Conservation (phyloP, 2,888 invertebrate species). For the Melipona beecheii region DNA sequence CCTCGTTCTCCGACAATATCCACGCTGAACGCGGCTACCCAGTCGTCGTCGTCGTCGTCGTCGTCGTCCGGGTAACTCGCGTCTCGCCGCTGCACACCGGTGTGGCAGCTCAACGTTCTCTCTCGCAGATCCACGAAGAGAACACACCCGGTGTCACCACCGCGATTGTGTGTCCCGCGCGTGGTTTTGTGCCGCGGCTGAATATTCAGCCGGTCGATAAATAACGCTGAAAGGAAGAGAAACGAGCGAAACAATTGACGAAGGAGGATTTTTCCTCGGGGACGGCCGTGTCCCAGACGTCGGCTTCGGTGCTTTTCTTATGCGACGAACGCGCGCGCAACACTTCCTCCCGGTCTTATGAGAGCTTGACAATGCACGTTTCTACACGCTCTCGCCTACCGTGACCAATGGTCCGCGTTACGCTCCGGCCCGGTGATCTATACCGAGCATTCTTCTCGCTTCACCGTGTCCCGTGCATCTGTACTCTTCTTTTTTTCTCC, state of each 20-base stretch:
- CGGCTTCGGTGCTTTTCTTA: slow-evolving; percentile 57
- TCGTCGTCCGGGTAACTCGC: not conserved
- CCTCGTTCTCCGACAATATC: slow-evolving; percentile 67
- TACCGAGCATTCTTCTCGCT: slow-evolving; percentile 63
- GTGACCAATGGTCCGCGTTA: slow-evolving; percentile 70
- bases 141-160: slow-evolving; percentile 1
- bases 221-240: slow-evolving; percentile 72
- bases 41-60: not conserved
- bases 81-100: slow-evolving; percentile 15
- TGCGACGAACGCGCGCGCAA: slow-evolving; percentile 22
- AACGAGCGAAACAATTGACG: slow-evolving; percentile 68
- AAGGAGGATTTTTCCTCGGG: slow-evolving; percentile 57
- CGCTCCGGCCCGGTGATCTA: slow-evolving; percentile 64
- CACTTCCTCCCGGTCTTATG: slow-evolving; percentile 64
- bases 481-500: not conserved
- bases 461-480: slow-evolving; percentile 30
- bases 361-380: slow-evolving; percentile 65
- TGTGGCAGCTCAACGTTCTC: slow-evolving; percentile 22
- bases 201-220: slow-evolving; percentile 78
- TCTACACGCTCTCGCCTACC: slow-evolving; percentile 65
- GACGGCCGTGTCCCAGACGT: not conserved
- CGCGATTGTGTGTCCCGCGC: slow-evolving; percentile 48
- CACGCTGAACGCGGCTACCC: slow-evolving; percentile 18
- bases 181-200: slow-evolving; percentile 68
- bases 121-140: slow-evolving; percentile 5